Percentiles rank a stretch among this genome's conserved stretches.
phyloP scores from a whole-genome alignment of 2,113 vertebrate genomes.

The Cichladusa arquata region DNA sequence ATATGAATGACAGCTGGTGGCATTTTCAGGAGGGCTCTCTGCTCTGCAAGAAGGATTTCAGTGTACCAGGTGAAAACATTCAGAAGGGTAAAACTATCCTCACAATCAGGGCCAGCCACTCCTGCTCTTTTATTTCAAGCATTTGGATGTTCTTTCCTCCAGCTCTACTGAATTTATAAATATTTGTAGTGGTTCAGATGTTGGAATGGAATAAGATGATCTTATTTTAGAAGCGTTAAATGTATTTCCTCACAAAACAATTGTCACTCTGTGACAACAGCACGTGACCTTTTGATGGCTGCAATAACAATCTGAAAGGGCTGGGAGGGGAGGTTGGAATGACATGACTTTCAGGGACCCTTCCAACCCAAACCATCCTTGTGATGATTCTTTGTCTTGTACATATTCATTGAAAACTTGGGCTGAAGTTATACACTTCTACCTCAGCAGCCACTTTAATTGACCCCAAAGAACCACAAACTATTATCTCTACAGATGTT shows the following conservation, averaged over 20 bases:
- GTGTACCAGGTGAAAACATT: background rate
- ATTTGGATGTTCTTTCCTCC: background rate
- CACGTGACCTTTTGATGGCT: background rate
- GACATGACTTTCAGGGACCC: background rate
- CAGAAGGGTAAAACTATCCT: background rate
- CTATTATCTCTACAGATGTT: background rate
- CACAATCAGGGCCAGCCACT: background rate
- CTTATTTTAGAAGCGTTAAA: background rate
- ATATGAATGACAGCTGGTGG: background rate
- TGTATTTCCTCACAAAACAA: background rate
- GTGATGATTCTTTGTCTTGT: background rate
- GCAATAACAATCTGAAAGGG: background rate
- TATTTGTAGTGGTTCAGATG: slow-evolving; percentile 12
- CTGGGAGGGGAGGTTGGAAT: background rate
- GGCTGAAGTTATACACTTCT: background rate
- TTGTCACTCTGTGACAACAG: background rate
- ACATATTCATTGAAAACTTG: background rate
- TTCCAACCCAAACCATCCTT: background rate
- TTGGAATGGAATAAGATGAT: background rate
- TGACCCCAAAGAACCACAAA: background rate
- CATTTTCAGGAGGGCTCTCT: background rate
- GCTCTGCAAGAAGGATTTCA: background rate
- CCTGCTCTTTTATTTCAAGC: background rate
- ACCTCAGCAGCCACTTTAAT: background rate
- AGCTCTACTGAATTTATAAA: background rate